Base-by-base conservation (phyloP, 53 echinoderm and acorn worm genomes). In the Apostichopus leukothele region DNA sequence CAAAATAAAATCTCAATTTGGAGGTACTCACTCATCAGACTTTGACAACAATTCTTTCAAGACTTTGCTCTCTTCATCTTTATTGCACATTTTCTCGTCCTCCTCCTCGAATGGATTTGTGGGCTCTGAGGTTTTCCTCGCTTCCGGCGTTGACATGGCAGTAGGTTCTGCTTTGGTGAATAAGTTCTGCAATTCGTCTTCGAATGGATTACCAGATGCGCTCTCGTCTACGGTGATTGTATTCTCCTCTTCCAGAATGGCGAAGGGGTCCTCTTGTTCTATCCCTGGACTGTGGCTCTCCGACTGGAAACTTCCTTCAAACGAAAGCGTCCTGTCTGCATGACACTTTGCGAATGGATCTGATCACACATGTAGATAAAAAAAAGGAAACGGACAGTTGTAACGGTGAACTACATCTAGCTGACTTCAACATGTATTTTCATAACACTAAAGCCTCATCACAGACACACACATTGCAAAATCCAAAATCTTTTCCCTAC, bases 61-160 rank as follows among this genome's bases (percentile, higher is more conserved):
- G 3, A 18, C 50, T 14, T 51, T 50, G 51, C 79, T 79, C 39
- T 39, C 52, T 0, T 39, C 77, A 7, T 19, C 12, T 18, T 81
- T 81, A 81, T 81, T 81, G 55, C 81, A 81, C 77, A 39, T 52
- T 55, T 20, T 54, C 53, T 54, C 54, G 7, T 78, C 79, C 22
- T 89, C 60, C 60, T 76, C 89, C 55, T 54, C 78, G 60, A 89
- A 89, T 61, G 89, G 89, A 60, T 89, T 89, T 5, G 26, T 21
- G 13, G 89, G 61, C 14, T 51, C 60, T 1, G 63, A 60, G n/a
- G 27, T 57, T 51, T 89, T 53, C 9, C 60, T 50, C 57, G 21
- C 4, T 25, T 76, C 78, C 18, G 63, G 76, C 39, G 60, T 86
- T 23, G 86, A 81, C 81, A 54, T 81, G 54, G 81, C 81, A 55